Evolutionary conservation across 2,888 invertebrate genomes (phyloP).

Genomic region (Tetropium fuscum): DNA sequence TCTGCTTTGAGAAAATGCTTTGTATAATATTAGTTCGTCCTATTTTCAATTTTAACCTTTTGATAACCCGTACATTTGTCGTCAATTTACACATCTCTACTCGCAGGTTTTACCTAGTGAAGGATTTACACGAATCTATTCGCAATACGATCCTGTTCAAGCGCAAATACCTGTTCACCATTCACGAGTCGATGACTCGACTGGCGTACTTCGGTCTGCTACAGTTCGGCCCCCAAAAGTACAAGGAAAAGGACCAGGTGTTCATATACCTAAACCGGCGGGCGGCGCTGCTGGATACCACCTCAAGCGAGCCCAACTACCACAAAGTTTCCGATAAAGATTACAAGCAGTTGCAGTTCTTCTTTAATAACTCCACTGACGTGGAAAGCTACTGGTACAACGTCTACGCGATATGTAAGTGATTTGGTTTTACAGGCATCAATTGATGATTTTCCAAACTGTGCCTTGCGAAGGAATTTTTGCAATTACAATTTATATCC

Average conservation of each 20-base stretch:
- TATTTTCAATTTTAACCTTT: too few species aligned
- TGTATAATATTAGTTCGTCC: too few species aligned
- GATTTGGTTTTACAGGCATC: not conserved
- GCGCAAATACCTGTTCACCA: conserved; percentile 71
- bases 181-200: conserved; percentile 70
- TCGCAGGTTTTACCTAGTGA: conserved; percentile 71
- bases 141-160: conserved; percentile 68
- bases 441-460: not conserved
- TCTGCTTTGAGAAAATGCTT: too few species aligned
- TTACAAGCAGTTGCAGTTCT: conserved; percentile 70
- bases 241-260: conserved; percentile 78
- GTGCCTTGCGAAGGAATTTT: too few species aligned
- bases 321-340: conserved; percentile 70
- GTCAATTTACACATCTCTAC: too few species aligned
- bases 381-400: conserved; percentile 78
- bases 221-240: conserved; percentile 74
- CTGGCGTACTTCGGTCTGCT: conserved; percentile 77
- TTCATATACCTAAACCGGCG: conserved; percentile 76
- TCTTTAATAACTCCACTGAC: conserved; percentile 68
- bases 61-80: too few species aligned
- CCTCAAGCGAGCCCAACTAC: conserved; percentile 72
- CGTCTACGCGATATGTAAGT: conserved; percentile 73
- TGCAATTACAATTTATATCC: too few species aligned
- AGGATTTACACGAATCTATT: conserved; percentile 70
- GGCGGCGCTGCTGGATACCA: conserved; percentile 75